Evolutionary conservation across 2,113 vertebrate species (phyloP).

Genomic region (Calidris pygmaea): DNA sequence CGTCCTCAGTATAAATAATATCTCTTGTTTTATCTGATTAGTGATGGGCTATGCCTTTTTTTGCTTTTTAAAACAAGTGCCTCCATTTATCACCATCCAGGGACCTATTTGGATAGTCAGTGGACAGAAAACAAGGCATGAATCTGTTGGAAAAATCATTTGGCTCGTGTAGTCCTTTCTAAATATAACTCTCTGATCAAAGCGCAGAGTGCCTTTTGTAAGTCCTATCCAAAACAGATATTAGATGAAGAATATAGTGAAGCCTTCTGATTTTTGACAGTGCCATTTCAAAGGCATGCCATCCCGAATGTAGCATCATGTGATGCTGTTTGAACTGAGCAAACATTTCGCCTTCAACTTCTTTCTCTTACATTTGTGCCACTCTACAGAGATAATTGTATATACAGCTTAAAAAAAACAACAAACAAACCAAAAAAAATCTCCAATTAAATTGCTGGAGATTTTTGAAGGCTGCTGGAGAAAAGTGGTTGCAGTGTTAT

Average conservation of each 20-base stretch:
- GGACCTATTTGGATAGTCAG: constrained; percentile 27
- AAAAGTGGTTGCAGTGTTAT: not conserved
- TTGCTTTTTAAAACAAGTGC: not conserved
- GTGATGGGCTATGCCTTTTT: not conserved
- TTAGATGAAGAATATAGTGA: constrained; percentile 34
- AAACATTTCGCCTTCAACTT: constrained; percentile 48
- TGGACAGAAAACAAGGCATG: constrained; percentile 55
- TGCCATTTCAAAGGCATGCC: constrained; percentile 60
- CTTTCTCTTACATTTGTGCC: not conserved
- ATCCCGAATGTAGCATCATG: constrained; percentile 20
- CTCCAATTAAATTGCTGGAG: constrained; percentile 20
- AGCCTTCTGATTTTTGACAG: constrained; percentile 43
- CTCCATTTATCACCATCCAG: constrained; percentile 32
- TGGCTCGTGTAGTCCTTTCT: constrained; percentile 3
- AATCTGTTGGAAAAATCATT: constrained; percentile 55
- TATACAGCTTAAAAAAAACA: not conserved
- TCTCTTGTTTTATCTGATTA: constrained; percentile 34
- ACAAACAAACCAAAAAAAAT: not conserved
- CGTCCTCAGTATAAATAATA: constrained; percentile 1
- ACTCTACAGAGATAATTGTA: not conserved
- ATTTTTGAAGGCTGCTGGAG: constrained; percentile 11
- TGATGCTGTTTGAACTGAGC: constrained; percentile 58
- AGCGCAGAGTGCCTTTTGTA: not conserved
- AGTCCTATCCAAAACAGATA: constrained; percentile 39
- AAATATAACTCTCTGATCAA: constrained; percentile 64